Base-by-base conservation (phyloP, 1,140 invertebrate genomes). In the Papilio aristodemus region DNA sequence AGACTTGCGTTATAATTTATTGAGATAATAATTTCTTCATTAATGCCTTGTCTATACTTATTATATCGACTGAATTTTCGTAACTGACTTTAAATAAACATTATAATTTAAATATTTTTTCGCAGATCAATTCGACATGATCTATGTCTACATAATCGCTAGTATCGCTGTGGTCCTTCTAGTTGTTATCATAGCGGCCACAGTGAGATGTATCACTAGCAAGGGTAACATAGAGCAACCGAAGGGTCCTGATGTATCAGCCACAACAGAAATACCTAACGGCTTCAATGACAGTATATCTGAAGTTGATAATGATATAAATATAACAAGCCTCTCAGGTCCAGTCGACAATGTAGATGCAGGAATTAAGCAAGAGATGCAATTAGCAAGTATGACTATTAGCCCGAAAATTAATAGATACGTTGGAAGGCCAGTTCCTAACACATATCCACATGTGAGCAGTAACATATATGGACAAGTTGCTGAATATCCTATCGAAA, bases 201-300 rank as follows among this genome's bases (percentile, higher is more conserved):
- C 86, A 7, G 72, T 86, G 9, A 81, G 86, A 57, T 92, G 89
- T 69, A 76, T 89, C 10, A 72, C 89, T 36, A 76, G 78, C 43
- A 87, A 80, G 67, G 80, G 82, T 43, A 86, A 70, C 57, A 74
- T 72, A 6, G 83, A 91, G n/a, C 89, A 90, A 43, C 83, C 85
- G 27, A 92, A 91, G 80, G 87, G 87, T 0, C 91, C 91, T 0
- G 90, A 92, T 72, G 90, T 92, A 10, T 92, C 91, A 9, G 91
- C 90, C n/a, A 91, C 87, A 0, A 92, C 91, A 0, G 91, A 92
- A 67, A 85, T 92, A 32, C 90, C 91, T 1, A 91, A 92, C 69
- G 91, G 91, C 11, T 92, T 92, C 78, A 91, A 90, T 72, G 91
- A 92, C 81, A 92, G 90, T 72, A 92, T 92, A 83, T 92, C 91